Conservation (phyloP, 2,888 invertebrate species). For the Lumbricus terrestris region DNA sequence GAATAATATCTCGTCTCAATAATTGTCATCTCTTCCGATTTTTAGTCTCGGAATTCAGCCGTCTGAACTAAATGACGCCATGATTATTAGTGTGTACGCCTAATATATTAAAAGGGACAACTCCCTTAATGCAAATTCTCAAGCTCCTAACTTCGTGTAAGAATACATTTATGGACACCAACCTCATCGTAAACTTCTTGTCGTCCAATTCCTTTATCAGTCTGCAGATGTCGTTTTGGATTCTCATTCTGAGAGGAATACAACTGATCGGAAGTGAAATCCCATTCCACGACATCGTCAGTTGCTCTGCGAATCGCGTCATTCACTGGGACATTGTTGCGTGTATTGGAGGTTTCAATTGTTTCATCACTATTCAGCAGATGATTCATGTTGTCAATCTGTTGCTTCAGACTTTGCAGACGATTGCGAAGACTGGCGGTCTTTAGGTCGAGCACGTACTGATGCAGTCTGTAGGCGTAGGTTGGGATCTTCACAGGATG, state of each 20-base stretch:
- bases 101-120: no score
- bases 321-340: no score
- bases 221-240: conserved; percentile 82
- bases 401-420: conserved; percentile 33
- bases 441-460: conserved; percentile 75
- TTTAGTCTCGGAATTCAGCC: no score
- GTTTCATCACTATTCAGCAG: background rate
- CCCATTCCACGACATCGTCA: conserved; percentile 78
- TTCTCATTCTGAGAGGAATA: conserved; percentile 80
- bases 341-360: no score
- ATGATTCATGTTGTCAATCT: background rate
- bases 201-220: conserved; percentile 76
- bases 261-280: conserved; percentile 80
- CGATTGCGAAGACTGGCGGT: conserved; percentile 46
- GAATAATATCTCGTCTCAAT: no score
- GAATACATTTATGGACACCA: no score
- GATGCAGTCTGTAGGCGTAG: conserved; percentile 85
- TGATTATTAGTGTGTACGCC: no score
- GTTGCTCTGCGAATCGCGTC: no score
- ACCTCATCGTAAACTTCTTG: conserved; percentile 64
- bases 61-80: no score
- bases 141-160: no score
- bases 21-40: no score
- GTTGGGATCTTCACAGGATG: conserved; percentile 83
- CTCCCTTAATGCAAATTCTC: no score